phyloP scores from a whole-genome alignment of 2,113 vertebrate genomes.

The Hippocampus zosterae region DNA sequence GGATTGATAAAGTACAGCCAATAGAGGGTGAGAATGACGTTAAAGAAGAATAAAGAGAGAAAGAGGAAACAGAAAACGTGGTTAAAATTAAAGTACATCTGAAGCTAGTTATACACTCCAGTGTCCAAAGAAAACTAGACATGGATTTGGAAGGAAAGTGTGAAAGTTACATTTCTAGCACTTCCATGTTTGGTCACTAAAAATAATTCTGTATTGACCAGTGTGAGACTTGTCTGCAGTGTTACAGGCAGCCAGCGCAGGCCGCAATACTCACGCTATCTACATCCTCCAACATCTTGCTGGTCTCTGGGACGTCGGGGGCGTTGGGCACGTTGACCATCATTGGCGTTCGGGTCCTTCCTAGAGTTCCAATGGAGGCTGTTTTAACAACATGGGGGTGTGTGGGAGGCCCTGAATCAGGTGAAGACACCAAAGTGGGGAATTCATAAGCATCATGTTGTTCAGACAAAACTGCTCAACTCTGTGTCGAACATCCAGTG shows the following conservation, averaged over 20 bases:
- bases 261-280: conserved; percentile 84
- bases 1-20: conserved; percentile 44
- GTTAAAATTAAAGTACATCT: conserved; percentile 52
- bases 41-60: conserved; percentile 61
- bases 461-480: background rate
- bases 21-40: conserved; percentile 54
- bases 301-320: conserved; percentile 87
- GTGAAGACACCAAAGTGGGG: background rate
- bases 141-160: conserved; percentile 44
- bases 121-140: conserved; percentile 45
- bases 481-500: no score
- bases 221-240: conserved; percentile 1
- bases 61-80: conserved; percentile 62
- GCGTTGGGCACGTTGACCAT: conserved; percentile 90
- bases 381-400: conserved; percentile 89
- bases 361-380: conserved; percentile 90
- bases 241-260: conserved; percentile 5
- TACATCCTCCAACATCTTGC: conserved; percentile 89
- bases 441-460: conserved; percentile 5
- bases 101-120: conserved; percentile 29
- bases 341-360: conserved; percentile 88
- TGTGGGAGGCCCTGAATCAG: conserved; percentile 72
- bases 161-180: conserved; percentile 1
- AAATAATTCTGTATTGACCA: background rate
- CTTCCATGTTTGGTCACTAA: background rate